Evolutionary conservation across 2,888 invertebrate genomes (phyloP).

Genomic region (Cremastobaeus sp.): DNA sequence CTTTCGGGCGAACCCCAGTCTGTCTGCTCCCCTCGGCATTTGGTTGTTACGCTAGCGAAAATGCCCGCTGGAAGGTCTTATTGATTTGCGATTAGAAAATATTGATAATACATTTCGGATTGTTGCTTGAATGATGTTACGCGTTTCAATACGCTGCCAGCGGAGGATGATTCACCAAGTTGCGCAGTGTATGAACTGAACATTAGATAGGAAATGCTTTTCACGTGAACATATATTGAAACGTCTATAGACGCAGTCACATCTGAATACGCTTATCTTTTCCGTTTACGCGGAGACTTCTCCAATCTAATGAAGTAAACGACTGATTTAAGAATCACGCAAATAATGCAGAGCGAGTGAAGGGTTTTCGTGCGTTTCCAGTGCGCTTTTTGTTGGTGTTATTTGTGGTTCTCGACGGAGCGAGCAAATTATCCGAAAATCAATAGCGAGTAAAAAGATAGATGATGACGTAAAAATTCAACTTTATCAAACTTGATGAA

Average conservation of each 20-base stretch:
- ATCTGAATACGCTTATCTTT: background rate
- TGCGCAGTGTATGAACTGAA: slow-evolving; percentile 37
- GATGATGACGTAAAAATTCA: slow-evolving; percentile 33
- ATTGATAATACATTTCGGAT: slow-evolving; percentile 50
- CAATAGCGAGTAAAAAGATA: slow-evolving; percentile 27
- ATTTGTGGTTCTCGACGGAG: slow-evolving; percentile 16
- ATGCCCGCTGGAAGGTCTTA: slow-evolving; percentile 19
- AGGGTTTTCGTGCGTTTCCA: background rate
- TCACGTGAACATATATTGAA: background rate
- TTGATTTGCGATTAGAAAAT: slow-evolving; percentile 56
- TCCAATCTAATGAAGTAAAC: slow-evolving; percentile 16
- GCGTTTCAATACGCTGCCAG: slow-evolving; percentile 36
- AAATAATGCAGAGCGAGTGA: slow-evolving; percentile 7
- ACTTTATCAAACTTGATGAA: slow-evolving; percentile 31
- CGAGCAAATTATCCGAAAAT: slow-evolving; percentile 27
- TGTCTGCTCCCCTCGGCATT: slow-evolving; percentile 45
- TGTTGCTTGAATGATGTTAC: slow-evolving; percentile 37
- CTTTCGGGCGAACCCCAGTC: slow-evolving; percentile 53
- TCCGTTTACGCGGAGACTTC: background rate
- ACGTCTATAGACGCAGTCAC: background rate
- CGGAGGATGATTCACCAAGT: slow-evolving; percentile 49
- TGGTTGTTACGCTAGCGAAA: slow-evolving; percentile 30
- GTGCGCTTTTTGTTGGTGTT: too few species aligned
- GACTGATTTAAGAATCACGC: slow-evolving; percentile 12
- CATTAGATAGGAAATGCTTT: slow-evolving; percentile 29